Percentiles rank a stretch among this genome's conserved stretches.
phyloP scores from a whole-genome alignment of 2,888 invertebrate species.

The Julus scanicus region DNA sequence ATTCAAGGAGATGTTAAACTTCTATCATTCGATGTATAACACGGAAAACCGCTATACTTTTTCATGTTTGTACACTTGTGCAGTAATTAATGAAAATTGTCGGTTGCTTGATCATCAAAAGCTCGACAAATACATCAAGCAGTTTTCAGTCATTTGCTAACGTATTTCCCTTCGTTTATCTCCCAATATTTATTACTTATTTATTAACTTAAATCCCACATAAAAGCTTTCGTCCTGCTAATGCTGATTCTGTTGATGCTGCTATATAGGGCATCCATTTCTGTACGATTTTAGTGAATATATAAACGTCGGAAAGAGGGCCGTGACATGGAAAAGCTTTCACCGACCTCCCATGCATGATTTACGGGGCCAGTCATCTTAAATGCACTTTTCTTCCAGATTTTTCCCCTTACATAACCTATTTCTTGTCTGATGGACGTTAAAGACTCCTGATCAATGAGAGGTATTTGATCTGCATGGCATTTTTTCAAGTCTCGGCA shows the following conservation, averaged over 20 bases:
- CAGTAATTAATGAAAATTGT: neutral
- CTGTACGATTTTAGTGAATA: slow-evolving; percentile 5
- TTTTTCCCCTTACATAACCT: neutral
- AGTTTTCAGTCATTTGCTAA: neutral
- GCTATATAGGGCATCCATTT: neutral
- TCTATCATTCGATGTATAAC: neutral
- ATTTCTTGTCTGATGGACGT: slow-evolving; percentile 33
- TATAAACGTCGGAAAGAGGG: neutral
- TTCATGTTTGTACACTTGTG: neutral
- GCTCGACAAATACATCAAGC: neutral
- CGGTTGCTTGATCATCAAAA: neutral
- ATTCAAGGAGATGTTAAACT: no score
- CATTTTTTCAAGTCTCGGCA: slow-evolving; percentile 16
- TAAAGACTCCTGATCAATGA: neutral
- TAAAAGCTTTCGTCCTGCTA: neutral
- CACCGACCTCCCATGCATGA: slow-evolving; percentile 33
- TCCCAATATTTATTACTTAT: neutral
- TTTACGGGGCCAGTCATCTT: slow-evolving; percentile 22
- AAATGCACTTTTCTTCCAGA: slow-evolving; percentile 2
- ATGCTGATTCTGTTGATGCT: neutral
- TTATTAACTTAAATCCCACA: slow-evolving; percentile 11
- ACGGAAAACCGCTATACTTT: neutral
- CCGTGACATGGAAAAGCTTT: slow-evolving; percentile 17
- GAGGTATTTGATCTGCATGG: slow-evolving; percentile 22
- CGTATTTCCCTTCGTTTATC: neutral